Percentiles rank a stretch among this genome's conserved stretches.
Evolutionary conservation across 2,797 vertebrate genomes (phyloP).

Genomic region (Leptatherina wallacei): DNA sequence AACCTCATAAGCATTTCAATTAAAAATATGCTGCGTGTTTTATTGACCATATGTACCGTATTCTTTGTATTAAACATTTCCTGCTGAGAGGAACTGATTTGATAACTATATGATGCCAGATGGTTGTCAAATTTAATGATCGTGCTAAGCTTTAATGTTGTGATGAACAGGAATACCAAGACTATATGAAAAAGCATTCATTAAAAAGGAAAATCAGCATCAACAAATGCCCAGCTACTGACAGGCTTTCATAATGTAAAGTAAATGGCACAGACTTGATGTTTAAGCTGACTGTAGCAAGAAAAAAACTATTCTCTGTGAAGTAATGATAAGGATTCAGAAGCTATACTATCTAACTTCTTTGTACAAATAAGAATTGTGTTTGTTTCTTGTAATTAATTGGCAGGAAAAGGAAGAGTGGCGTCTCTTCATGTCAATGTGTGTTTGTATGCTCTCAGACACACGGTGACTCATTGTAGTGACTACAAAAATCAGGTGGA

Average conservation of each 20-base stretch:
- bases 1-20: slow-evolving; percentile 33
- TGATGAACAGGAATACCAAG: slow-evolving; percentile 28
- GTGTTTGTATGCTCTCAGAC: background rate
- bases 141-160: slow-evolving; percentile 19
- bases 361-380: background rate
- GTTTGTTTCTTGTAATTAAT: background rate
- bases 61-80: slow-evolving; percentile 42
- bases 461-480: background rate
- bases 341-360: background rate
- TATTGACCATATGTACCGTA: slow-evolving; percentile 36
- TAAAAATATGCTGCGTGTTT: slow-evolving; percentile 36
- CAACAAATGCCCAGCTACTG: slow-evolving; percentile 33
- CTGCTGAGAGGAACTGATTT: slow-evolving; percentile 11
- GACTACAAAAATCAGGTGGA: background rate
- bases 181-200: slow-evolving; percentile 25
- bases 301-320: background rate
- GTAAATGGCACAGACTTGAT: slow-evolving; percentile 54
- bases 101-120: slow-evolving; percentile 19
- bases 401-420: background rate
- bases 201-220: slow-evolving; percentile 55
- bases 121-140: slow-evolving; percentile 52
- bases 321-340: background rate
- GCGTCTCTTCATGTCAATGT: background rate
- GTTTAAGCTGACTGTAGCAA: slow-evolving; percentile 20
- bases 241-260: slow-evolving; percentile 43